phyloP scores from a whole-genome alignment of 2,888 invertebrate species.

The Drosophila quinaria region DNA sequence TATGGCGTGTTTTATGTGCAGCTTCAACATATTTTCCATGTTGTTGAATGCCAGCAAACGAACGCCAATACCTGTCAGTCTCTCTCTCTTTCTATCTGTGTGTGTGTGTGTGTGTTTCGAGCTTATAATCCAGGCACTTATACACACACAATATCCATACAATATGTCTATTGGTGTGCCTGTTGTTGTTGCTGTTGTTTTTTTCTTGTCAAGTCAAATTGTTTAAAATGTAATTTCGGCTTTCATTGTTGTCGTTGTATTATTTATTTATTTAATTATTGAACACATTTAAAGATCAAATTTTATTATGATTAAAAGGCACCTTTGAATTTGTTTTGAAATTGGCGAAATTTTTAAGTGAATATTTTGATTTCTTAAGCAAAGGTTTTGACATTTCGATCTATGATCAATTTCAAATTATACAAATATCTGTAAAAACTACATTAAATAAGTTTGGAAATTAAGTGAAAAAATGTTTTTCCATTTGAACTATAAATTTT shows the following conservation, averaged over 20 bases:
- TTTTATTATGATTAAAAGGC: slow-evolving; percentile 18
- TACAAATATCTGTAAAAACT: neutral
- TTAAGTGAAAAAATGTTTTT: neutral
- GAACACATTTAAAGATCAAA: slow-evolving; percentile 23
- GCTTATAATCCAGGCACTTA: slow-evolving; percentile 39
- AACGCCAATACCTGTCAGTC: slow-evolving; percentile 50
- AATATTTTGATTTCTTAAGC: neutral
- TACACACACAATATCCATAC: slow-evolving; percentile 23
- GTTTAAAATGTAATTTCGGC: slow-evolving; percentile 53
- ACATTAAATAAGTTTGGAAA: neutral
- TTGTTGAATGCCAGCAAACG: slow-evolving; percentile 59
- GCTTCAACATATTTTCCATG: slow-evolving; percentile 78
- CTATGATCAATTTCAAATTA: neutral
- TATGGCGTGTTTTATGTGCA: slow-evolving; percentile 80
- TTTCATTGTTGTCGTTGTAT: slow-evolving; percentile 22
- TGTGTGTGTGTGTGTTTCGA: slow-evolving; percentile 25
- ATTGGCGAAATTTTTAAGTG: neutral
- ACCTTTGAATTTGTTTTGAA: neutral
- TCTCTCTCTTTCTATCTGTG: slow-evolving; percentile 16
- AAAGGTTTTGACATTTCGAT: neutral
- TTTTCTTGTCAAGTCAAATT: slow-evolving; percentile 45
- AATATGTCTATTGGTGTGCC: slow-evolving; percentile 35
- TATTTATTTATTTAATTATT: slow-evolving; percentile 41
- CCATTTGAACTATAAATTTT: neutral
- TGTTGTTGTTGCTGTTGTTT: slow-evolving; percentile 15